Evolutionary conservation across 2,888 invertebrate species (phyloP).

Genomic region (Cerceris rybyensis): DNA sequence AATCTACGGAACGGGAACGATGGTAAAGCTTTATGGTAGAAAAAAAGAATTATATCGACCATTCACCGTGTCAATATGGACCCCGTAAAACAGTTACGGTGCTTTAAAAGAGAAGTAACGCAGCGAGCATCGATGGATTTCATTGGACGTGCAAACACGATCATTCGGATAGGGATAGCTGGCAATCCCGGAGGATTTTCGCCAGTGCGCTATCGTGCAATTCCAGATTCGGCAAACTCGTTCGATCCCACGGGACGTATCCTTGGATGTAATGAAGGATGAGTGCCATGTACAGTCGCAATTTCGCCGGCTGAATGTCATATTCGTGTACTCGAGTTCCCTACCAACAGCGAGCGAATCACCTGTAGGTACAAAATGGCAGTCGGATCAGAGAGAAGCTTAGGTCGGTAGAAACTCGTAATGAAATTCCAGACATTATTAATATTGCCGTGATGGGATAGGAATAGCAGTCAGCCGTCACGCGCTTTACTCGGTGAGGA

Average conservation of each 20-base stretch:
- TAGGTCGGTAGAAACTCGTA: conserved; percentile 72
- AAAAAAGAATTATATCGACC: not conserved
- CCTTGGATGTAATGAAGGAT: conserved; percentile 55
- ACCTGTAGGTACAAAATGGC: conserved; percentile 51
- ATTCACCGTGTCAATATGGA: not conserved
- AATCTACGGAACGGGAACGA: not conserved
- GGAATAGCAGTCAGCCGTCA: conserved; percentile 69
- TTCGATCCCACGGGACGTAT: conserved; percentile 50
- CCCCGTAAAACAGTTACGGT: conserved; percentile 25
- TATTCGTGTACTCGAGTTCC: conserved; percentile 53
- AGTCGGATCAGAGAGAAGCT: conserved; percentile 56
- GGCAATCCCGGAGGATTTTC: conserved; percentile 55
- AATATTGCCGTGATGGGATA: conserved; percentile 72
- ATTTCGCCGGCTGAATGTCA: conserved; percentile 14
- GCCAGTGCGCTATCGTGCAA: conserved; percentile 44
- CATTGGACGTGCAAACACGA: conserved; percentile 37
- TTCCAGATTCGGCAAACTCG: conserved; percentile 61
- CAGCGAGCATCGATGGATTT: conserved; percentile 22
- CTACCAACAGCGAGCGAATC: conserved; percentile 56
- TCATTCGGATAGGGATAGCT: conserved; percentile 28
- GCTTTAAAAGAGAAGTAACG: conserved; percentile 17
- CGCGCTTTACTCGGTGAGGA: conserved; percentile 59
- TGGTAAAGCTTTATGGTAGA: not conserved
- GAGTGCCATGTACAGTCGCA: conserved; percentile 31
- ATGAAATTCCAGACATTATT: conserved; percentile 79